A percentile compares a stretch with the other conserved stretches of the same genome.
Conservation (phyloP, 1,140 invertebrate genomes). For the Chymomyza costata region DNA sequence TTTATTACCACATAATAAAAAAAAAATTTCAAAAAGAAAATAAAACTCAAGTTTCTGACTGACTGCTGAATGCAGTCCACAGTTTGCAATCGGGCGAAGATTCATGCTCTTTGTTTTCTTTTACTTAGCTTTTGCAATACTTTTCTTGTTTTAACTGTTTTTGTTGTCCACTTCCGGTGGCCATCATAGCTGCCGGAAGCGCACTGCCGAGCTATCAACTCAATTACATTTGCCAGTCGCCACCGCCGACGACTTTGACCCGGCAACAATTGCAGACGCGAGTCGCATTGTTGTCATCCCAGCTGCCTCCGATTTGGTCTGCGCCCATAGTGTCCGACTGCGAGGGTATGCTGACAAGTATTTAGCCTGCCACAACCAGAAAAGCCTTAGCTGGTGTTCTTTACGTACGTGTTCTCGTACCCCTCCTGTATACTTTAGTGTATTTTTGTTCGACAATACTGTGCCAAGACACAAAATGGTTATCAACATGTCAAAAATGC, state of each 20-base stretch:
- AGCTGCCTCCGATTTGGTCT: constrained; percentile 7
- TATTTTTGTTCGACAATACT: too few species aligned
- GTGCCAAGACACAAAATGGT: too few species aligned
- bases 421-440: too few species aligned
- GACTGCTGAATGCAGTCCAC: too few species aligned
- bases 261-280: constrained; percentile 33
- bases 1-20: constrained; percentile 48
- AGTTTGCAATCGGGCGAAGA: too few species aligned
- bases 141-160: constrained; percentile 36
- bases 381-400: too few species aligned
- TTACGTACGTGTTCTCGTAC: too few species aligned
- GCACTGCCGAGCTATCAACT: constrained; percentile 56
- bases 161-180: constrained; percentile 54
- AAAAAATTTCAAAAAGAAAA: constrained; percentile 56
- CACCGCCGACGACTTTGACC: constrained; percentile 21
- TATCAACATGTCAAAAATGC: too few species aligned
- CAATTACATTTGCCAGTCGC: constrained; percentile 59
- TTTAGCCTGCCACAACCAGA: too few species aligned
- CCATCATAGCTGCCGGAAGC: constrained; percentile 67
- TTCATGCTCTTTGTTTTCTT: constrained; percentile 5
- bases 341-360: too few species aligned
- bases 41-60: constrained; percentile 49
- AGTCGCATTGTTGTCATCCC: constrained; percentile 24
- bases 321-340: too few species aligned
- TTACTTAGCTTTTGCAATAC: constrained; percentile 3